Evolutionary conservation across 2,113 vertebrate species (phyloP), one percentile per base, ranked within the genome.

Genomic region (Gobiocypris rarus): DNA sequence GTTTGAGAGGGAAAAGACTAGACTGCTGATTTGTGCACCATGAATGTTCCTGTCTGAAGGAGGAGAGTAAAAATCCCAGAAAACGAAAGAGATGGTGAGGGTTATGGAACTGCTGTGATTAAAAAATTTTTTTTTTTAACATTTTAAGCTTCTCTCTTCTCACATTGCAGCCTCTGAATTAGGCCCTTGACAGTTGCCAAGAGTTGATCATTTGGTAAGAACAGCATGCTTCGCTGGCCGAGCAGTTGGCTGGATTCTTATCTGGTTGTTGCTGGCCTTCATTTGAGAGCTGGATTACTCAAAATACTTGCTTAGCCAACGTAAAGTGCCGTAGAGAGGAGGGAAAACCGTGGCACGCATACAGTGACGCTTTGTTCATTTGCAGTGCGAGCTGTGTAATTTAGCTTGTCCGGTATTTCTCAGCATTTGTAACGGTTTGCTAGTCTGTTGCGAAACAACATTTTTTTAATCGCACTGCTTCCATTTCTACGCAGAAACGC

Each of bases 201-300:
- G 88, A 89, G 89, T 89, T 93, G 93, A 91, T 93, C 90, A 89
- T 92, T 93, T 92, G 91, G 91, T 93, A 93, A 90, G 91, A 92
- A 93, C 86, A 84, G 86, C 91, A 91, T 85, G 93, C 92, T 89
- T 93, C 92, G 92, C 94, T 93, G 90, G 89, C 89, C 89, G 90
- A 92, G 91, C 34, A 82, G 91, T 92, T 89, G 91, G 89, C 93
- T 90, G 93, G 93, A 89, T 91, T 88, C 92, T 93, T 94, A 95
- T 94, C 93, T 92, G 84, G 70, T 81, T 86, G 88, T 90, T 86
- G 80, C 89, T 88, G 87, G 90, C 82, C 87, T 90, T 88, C 76
- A 74, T 91, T 91, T 90, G 82, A 87, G 70, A 88, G 87, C 90
- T 89, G 56, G 88, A 89, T 93, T 93, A 88, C 91, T 88, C 87